Base-by-base conservation (phyloP, 2,113 vertebrate genomes). In the Sarotherodon lohbergeri region DNA sequence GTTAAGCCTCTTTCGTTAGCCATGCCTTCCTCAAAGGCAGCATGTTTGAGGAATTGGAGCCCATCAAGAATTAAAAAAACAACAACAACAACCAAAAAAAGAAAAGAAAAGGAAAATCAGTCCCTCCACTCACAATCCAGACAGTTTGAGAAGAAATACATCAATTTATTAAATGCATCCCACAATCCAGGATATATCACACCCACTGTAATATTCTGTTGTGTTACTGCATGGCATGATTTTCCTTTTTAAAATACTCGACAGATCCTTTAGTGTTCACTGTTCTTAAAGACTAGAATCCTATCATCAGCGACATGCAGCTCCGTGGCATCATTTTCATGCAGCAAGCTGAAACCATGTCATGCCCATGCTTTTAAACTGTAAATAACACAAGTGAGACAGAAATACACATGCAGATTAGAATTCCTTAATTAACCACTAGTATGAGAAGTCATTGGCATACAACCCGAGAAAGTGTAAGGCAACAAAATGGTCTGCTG, bases 1-100 rank as follows among this genome's bases (percentile, higher is more conserved):
- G 80, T 87, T 96, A 96, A 96, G 95, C 96, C 92, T 94, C 94
- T 97, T 96, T 96, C 94, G 94, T 95, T 93, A 85, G 91, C 63
- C 83, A 92, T 88, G 91, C 90, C 90, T 90, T 93, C 87, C 93
- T 94, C 95, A 93, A 94, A 95, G 92, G 89, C 87, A 80, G 88
- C 89, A 80, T 95, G 91, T 93, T 93, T 93, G 83, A 94, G 90
- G 89, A 91, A 87, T 79, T 57, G 83, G 84, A 90, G 91, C 90
- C 87, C 66, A 86, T 91, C 82, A 90, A 92, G 82, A 84, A 90
- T 78, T 32, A 8, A 78, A 85, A 82, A 59, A 90, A 81, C 39
- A 66, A n/a, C 32, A 66, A n/a, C 29, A 34, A 6, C 9, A 36
- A 8, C 32, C 5, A 56, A 29, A 34, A 6, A 17, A 6, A 17